Conservation (phyloP, 2,113 vertebrate species). For the Acinonyx jubatus region DNA sequence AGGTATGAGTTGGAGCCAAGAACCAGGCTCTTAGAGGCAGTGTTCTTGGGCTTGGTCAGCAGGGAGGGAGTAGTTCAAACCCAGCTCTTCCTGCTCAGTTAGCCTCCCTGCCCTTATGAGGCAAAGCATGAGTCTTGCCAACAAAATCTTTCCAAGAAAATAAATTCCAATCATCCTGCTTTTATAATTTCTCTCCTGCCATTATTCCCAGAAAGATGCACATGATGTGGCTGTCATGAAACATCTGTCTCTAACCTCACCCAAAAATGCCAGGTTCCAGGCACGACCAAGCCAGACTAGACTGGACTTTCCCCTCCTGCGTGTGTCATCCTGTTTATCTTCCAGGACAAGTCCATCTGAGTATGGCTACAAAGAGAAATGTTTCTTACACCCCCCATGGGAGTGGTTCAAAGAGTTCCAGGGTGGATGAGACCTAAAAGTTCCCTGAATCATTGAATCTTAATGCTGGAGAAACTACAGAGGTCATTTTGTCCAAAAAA, state of each 20-base stretch:
- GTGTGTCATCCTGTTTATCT: slow-evolving; percentile 43
- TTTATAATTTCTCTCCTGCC: slow-evolving; percentile 55
- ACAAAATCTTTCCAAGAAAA: slow-evolving; percentile 73
- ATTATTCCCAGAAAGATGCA: slow-evolving; percentile 55
- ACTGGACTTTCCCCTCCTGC: neutral
- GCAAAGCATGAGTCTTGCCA: slow-evolving; percentile 60
- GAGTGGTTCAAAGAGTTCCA: slow-evolving; percentile 31
- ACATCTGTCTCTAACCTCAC: slow-evolving; percentile 52
- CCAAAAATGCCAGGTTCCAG: slow-evolving; percentile 41
- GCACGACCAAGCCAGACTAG: slow-evolving; percentile 20
- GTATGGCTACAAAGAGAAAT: slow-evolving; percentile 19
- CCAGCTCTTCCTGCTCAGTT: neutral
- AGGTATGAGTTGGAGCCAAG: neutral
- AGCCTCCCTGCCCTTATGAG: slow-evolving; percentile 51
- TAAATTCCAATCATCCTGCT: slow-evolving; percentile 40
- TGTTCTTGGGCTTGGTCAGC: neutral
- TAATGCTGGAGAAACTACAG: neutral
- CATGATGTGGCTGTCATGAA: neutral
- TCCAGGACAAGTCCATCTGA: slow-evolving; percentile 46
- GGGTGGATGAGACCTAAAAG: neutral
- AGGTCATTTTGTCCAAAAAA: neutral
- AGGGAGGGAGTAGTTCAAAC: neutral
- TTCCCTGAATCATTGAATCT: slow-evolving; percentile 30
- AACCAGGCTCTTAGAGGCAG: neutral
- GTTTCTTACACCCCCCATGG: neutral